phyloP scores from a whole-genome alignment of 1,140 invertebrate species.

The Oscheius sp. region DNA sequence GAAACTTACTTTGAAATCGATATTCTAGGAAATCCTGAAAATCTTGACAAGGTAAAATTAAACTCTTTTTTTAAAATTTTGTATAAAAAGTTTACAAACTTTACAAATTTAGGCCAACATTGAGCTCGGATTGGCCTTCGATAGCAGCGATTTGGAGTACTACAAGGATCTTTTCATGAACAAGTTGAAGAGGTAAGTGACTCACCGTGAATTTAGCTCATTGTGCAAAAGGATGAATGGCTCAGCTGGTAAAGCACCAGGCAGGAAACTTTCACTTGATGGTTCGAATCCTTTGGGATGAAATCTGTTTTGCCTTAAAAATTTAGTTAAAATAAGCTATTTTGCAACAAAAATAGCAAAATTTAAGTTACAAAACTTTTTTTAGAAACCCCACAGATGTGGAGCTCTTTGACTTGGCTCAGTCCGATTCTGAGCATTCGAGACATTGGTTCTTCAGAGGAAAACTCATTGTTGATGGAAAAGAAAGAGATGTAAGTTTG shows the following conservation, averaged over 20 bases:
- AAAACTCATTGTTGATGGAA: conserved; percentile 78
- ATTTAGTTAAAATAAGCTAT: not conserved
- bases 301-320: not conserved
- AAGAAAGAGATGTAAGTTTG: conserved; percentile 66
- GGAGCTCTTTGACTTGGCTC: conserved; percentile 96
- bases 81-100: not conserved
- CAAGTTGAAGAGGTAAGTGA: conserved; percentile 64
- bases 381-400: conserved; percentile 94
- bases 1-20: conserved; percentile 31
- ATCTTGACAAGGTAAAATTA: conserved; percentile 27
- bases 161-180: conserved; percentile 65
- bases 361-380: no score
- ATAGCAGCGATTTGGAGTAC: conserved; percentile 64
- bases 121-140: conserved; percentile 62
- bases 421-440: conserved; percentile 76
- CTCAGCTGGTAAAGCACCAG: no score
- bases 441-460: conserved; percentile 73
- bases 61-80: not conserved
- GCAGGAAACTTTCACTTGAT: no score
- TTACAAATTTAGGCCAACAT: conserved; percentile 38
- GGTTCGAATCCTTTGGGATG: no score
- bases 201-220: no score
- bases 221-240: no score
- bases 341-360: conserved; percentile 69
- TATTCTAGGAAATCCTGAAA: conserved; percentile 36